Evolutionary conservation across 2,113 vertebrate species (phyloP).

Genomic region (Clupea harengus): DNA sequence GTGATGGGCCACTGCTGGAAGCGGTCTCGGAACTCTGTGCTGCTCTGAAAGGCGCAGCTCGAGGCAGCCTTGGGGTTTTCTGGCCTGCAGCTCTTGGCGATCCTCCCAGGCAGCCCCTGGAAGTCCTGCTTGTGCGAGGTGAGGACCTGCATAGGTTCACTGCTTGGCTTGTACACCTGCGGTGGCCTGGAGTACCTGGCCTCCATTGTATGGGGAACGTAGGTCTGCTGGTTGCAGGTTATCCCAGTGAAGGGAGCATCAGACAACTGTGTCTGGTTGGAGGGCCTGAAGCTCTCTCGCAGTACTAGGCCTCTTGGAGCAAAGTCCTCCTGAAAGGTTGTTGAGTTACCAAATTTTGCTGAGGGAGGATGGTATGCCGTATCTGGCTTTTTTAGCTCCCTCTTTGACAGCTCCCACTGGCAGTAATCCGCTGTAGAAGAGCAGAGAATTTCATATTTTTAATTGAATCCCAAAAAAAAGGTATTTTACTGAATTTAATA

Average conservation of each 20-base stretch:
- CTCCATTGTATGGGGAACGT: constrained; percentile 61
- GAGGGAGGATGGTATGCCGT: constrained; percentile 65
- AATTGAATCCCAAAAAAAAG: neutral
- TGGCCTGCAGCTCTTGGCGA: constrained; percentile 75
- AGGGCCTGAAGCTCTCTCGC: constrained; percentile 72
- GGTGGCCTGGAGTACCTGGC: constrained; percentile 50
- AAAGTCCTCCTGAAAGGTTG: constrained; percentile 80
- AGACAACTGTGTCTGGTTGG: constrained; percentile 40
- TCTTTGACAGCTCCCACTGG: constrained; percentile 69
- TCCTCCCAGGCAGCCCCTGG: constrained; percentile 67
- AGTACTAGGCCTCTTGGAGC: constrained; percentile 57
- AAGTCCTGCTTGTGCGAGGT: constrained; percentile 78
- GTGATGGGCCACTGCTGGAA: constrained; percentile 73
- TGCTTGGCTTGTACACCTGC: constrained; percentile 69
- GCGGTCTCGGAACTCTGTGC: constrained; percentile 77
- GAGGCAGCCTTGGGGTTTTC: constrained; percentile 42
- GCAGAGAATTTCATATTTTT: constrained; percentile 30
- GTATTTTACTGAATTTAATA: too few species aligned
- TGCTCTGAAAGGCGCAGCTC: constrained; percentile 62
- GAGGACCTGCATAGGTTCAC: constrained; percentile 71
- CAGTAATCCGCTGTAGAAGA: constrained; percentile 77
- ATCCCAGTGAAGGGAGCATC: constrained; percentile 62
- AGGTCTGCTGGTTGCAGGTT: constrained; percentile 73
- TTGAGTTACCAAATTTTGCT: constrained; percentile 76
- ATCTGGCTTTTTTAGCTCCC: constrained; percentile 66